phyloP scores from a whole-genome alignment of 92 coral and sea anemone genomes.

The Muricea muricata region DNA sequence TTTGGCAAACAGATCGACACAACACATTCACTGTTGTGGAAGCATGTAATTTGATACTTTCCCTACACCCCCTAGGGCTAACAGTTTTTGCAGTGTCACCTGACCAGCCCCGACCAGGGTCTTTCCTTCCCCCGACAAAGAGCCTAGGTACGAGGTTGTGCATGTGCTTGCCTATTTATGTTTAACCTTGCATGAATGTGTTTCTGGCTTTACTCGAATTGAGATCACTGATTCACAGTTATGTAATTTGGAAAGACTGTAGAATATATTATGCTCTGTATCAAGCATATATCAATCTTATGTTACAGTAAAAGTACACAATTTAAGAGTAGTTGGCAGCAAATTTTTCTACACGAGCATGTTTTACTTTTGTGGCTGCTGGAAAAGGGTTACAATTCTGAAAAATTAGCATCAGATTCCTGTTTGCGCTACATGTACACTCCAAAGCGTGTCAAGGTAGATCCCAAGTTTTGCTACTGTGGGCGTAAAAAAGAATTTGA shows the following conservation, averaged over 20 bases:
- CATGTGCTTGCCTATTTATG: conserved; percentile 58
- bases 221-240: conserved; percentile 30
- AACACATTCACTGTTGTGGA: no score
- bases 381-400: conserved; percentile 16
- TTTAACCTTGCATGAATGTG: conserved; percentile 50
- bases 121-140: no score
- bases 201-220: conserved; percentile 52
- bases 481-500: not conserved
- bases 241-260: conserved; percentile 19
- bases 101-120: no score
- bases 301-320: conserved; percentile 21
- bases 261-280: not conserved
- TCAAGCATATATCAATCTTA: conserved; percentile 28
- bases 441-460: conserved; percentile 33
- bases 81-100: no score
- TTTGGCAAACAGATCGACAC: no score
- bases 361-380: conserved; percentile 27
- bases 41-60: no score
- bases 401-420: conserved; percentile 1
- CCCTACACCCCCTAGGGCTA: no score
- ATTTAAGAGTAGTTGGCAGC: conserved; percentile 7
- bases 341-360: conserved; percentile 30
- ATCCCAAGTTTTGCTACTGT: conserved; percentile 6
- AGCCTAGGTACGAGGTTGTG: no score
- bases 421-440: not conserved